Evolutionary conservation across 2,797 vertebrate species (phyloP).

Genomic region (Crossoptilon crossoptilon): DNA sequence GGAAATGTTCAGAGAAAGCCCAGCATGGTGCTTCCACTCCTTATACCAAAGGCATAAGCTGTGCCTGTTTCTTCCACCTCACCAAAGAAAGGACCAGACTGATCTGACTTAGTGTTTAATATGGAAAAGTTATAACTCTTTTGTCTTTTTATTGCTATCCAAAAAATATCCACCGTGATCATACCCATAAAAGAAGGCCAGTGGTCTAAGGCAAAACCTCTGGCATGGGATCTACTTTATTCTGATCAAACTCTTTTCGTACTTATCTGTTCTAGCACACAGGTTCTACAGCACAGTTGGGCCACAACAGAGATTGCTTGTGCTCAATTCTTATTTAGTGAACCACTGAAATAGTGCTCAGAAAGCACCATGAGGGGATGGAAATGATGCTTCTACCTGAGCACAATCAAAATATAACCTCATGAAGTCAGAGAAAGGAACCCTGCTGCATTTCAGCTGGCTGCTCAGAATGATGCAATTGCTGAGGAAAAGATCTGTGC

Average conservation of each 20-base stretch:
- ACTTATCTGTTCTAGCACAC: neutral
- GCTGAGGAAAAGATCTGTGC: neutral
- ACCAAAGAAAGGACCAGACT: neutral
- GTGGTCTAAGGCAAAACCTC: neutral
- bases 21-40: neutral
- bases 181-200: neutral
- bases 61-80: neutral
- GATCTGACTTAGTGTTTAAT: neutral
- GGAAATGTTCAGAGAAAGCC: neutral
- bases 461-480: neutral
- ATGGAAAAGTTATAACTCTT: neutral
- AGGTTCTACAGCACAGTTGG: neutral
- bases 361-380: too few species aligned
- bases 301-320: neutral
- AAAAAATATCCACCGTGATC: neutral
- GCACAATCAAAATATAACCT: neutral
- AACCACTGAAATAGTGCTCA: neutral
- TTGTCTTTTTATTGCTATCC: neutral
- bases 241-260: neutral
- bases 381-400: neutral
- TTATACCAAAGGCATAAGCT: neutral
- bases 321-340: neutral
- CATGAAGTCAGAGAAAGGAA: neutral
- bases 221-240: neutral
- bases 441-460: neutral